Evolutionary conservation across 2,797 vertebrate genomes (phyloP).

Genomic region (Pyrocephalus nanus): DNA sequence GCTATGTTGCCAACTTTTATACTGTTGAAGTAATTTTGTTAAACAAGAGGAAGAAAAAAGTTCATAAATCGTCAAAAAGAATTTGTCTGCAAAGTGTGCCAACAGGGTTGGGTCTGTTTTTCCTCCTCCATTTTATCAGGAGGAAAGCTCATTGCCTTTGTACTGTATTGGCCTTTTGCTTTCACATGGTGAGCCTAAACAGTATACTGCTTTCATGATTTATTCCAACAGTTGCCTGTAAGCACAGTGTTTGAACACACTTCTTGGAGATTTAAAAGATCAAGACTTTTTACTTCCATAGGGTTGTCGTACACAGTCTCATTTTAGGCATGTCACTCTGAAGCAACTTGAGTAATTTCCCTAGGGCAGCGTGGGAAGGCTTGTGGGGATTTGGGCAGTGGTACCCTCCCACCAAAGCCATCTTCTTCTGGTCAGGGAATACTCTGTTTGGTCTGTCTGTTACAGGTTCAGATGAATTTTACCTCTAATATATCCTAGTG

Average conservation of each 20-base stretch:
- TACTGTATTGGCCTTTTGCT: background rate
- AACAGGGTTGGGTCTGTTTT: slow-evolving; percentile 42
- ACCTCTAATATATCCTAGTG: background rate
- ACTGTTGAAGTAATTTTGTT: slow-evolving; percentile 25
- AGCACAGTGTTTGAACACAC: background rate
- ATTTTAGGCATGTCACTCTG: background rate
- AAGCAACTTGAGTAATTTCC: background rate
- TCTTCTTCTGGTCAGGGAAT: background rate
- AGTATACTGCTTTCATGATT: background rate
- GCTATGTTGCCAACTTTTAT: background rate
- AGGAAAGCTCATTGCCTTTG: background rate
- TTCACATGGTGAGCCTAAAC: background rate
- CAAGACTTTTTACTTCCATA: background rate
- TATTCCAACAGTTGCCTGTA: background rate
- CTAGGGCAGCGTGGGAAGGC: background rate
- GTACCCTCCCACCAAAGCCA: background rate
- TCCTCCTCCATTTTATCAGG: background rate
- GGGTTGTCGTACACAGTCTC: background rate
- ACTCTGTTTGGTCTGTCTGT: background rate
- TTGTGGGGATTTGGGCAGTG: background rate
- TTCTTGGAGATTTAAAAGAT: background rate
- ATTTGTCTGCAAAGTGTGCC: slow-evolving; percentile 28
- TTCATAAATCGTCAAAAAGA: slow-evolving; percentile 23
- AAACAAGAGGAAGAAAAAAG: background rate
- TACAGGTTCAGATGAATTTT: background rate